Base-by-base conservation (phyloP, 1,140 invertebrate species). In the Drosophila funebris region DNA sequence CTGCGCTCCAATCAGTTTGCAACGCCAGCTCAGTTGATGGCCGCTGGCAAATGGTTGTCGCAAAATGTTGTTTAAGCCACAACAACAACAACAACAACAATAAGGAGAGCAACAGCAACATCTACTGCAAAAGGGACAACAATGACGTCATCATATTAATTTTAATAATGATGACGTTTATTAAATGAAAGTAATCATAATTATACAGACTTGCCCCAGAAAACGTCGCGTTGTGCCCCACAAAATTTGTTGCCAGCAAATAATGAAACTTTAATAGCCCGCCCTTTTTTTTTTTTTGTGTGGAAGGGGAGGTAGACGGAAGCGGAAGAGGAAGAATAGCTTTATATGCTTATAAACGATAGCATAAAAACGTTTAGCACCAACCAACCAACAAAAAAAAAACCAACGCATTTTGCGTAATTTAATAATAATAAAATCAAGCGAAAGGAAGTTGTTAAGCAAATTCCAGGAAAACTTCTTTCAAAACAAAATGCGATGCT, bases 81-180 rank as follows among this genome's bases (percentile, higher is more conserved):
- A 44, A 18, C 27, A 46, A 8, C 41, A 61, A 24, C 41, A 61
- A 24, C 43, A 61, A 14, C 41, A 61, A 14, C 43, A 48, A 2
- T 8, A 46, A 3, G 43, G 29, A 54, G 50, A 56, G 22, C 27
- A 24, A 31, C 46, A 14, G n/a, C 80, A 73, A 43, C 81, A 75
- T 64, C 53, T 72, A 66, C 66, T 66, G 27, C 44, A n/a, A n/a
- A n/a, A n/a, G n/a, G n/a, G n/a, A n/a, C n/a, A n/a, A n/a, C n/a
- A n/a, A n/a, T n/a, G n/a, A n/a, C n/a, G 62, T 62, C 69, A 72
- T 67, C 52, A 72, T 67, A 72, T 72, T 67, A 67, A 72, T 72
- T 72, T 72, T 72, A 67, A 72, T 67, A 72, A 67, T 72, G 44
- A 72, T 53, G 63, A 58, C 69, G 54, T 72, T 73, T 68, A 73